phyloP scores from a whole-genome alignment of 2,888 invertebrate species.

The Leucania comma region DNA sequence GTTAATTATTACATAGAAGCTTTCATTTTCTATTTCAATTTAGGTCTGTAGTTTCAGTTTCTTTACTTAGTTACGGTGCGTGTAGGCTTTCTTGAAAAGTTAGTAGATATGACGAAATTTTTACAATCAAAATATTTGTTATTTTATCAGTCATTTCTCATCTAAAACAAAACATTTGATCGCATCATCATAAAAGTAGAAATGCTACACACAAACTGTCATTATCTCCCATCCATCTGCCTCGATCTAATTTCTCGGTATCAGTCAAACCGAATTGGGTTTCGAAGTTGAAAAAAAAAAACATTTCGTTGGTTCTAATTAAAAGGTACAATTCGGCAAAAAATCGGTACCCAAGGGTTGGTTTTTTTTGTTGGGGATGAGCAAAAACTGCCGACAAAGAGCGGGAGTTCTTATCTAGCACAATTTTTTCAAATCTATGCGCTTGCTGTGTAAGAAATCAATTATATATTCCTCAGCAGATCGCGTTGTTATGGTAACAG shows the following conservation, averaged over 20 bases:
- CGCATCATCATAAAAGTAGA: conserved; percentile 3
- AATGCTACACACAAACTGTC: conserved; percentile 38
- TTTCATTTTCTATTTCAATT: conserved; percentile 5
- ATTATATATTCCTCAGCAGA: conserved; percentile 69
- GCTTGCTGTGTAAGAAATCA: conserved; percentile 76
- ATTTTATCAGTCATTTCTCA: neutral
- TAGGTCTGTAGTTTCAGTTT: neutral
- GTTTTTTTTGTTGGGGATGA: conserved; percentile 77
- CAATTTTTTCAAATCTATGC: conserved; percentile 79
- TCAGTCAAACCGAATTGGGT: conserved; percentile 51
- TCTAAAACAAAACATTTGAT: neutral
- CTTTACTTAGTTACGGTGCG: neutral
- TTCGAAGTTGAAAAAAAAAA: conserved; percentile 67
- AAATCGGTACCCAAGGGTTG: conserved; percentile 81
- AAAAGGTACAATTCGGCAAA: conserved; percentile 85
- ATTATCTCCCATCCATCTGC: conserved; percentile 36
- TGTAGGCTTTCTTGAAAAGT: neutral
- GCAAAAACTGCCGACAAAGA: conserved; percentile 87
- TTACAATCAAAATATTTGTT: neutral
- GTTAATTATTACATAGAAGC: conserved; percentile 7
- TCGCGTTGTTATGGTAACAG: conserved; percentile 56
- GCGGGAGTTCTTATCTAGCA: conserved; percentile 77
- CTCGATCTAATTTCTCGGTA: conserved; percentile 61
- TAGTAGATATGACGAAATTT: neutral
- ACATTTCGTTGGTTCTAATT: conserved; percentile 80